Evolutionary conservation across 1,140 invertebrate genomes (phyloP).

Genomic region (Seison nebaliae): DNA sequence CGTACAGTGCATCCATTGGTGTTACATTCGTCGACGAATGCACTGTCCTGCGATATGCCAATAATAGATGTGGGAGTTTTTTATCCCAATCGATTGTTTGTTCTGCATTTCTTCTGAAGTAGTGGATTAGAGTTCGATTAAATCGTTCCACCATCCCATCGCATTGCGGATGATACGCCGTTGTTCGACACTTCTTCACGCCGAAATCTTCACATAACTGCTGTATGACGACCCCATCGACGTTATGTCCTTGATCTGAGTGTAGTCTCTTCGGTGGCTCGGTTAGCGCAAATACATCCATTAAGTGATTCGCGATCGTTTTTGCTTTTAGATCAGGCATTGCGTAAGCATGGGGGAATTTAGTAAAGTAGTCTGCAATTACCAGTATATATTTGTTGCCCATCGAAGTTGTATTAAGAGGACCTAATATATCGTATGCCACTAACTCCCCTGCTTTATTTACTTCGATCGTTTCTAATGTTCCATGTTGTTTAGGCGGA

Average conservation of each 20-base stretch:
- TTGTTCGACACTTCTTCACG: conserved; percentile 15
- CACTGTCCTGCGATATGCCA: conserved; percentile 16
- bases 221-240: neutral
- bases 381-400: too few relatives aligned
- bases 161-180: conserved; percentile 17
- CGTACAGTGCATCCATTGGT: too few relatives aligned
- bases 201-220: conserved; percentile 13
- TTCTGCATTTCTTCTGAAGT: neutral
- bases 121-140: conserved; percentile 16
- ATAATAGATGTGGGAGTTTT: conserved; percentile 13
- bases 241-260: conserved; percentile 12
- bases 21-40: too few relatives aligned
- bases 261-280: neutral
- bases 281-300: conserved; percentile 4
- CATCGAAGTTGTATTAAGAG: too few relatives aligned
- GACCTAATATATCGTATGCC: too few relatives aligned
- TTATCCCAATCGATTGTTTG: conserved; percentile 16
- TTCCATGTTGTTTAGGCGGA: too few relatives aligned
- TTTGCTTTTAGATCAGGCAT: conserved; percentile 16
- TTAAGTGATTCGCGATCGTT: conserved; percentile 15
- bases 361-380: conserved; percentile 16
- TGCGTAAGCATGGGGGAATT: conserved; percentile 16
- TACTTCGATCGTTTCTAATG: too few relatives aligned
- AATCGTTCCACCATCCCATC: conserved; percentile 20
- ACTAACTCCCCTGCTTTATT: too few relatives aligned